Percentiles rank a stretch among this genome's conserved stretches.
Evolutionary conservation across 2,113 vertebrate genomes (phyloP).

Genomic region (Podiceps cristatus): DNA sequence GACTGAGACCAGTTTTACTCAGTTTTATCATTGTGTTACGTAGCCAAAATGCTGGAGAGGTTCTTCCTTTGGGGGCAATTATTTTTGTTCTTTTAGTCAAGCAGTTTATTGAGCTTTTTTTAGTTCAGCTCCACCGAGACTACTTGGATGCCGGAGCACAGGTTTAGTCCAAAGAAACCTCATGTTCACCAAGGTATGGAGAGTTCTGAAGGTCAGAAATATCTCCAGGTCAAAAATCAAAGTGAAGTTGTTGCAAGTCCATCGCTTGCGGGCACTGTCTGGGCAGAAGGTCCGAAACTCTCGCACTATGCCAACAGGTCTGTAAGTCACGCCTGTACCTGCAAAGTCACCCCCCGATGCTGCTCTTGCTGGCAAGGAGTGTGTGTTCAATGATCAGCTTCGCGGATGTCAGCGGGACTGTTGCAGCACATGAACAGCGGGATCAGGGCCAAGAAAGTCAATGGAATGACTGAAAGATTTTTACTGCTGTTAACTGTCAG

Average conservation of each 20-base stretch:
- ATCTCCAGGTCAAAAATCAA: not conserved
- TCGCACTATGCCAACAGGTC: not conserved
- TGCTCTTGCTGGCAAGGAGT: not conserved
- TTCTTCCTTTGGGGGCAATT: constrained; percentile 2
- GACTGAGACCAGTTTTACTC: not conserved
- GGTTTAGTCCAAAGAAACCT: not conserved
- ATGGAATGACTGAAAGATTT: not conserved
- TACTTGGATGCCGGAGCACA: not conserved
- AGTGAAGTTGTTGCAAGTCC: not conserved
- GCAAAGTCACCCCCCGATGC: not conserved
- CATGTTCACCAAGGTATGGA: not conserved
- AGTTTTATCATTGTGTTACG: constrained; percentile 16
- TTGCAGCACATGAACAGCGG: not conserved
- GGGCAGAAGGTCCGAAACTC: not conserved
- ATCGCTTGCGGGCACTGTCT: not conserved
- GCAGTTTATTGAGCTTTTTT: not conserved
- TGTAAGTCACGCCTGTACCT: not conserved
- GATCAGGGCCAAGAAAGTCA: not conserved
- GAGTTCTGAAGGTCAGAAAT: not conserved
- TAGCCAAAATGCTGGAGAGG: constrained; percentile 6
- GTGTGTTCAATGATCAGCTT: not conserved
- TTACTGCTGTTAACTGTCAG: fast-evolving
- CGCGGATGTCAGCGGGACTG: not conserved
- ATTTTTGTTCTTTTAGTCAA: not conserved
- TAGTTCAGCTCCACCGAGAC: not conserved